Conservation (phyloP, 92 coral and sea anemone species). For the Epizoanthus stellaris region DNA sequence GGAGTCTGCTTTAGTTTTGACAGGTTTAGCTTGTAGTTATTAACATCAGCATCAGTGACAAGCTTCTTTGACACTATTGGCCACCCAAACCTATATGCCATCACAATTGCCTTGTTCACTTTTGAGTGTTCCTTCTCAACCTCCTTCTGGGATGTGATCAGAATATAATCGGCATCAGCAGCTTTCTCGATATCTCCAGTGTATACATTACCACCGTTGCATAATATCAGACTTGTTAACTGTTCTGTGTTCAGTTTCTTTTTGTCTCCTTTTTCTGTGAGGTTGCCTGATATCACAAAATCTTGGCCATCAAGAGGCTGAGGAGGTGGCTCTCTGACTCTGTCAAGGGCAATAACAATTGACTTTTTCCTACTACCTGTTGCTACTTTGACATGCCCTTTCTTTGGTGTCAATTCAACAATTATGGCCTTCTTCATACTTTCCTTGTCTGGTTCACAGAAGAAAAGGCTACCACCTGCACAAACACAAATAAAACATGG, state of each 20-base stretch:
- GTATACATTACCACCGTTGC: no score
- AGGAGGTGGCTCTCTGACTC: neutral
- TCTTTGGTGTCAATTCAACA: no score
- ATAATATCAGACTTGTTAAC: slow-evolving; percentile 8
- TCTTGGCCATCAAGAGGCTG: slow-evolving; percentile 40
- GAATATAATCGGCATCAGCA: slow-evolving; percentile 26
- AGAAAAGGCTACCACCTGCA: no score
- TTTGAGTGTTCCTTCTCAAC: slow-evolving; percentile 35
- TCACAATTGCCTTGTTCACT: slow-evolving; percentile 38
- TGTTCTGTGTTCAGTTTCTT: slow-evolving; percentile 34
- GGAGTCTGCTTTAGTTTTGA: slow-evolving; percentile 17
- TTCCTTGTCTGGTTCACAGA: no score
- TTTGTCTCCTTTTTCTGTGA: slow-evolving; percentile 25
- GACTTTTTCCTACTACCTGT: no score
- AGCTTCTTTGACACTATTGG: slow-evolving; percentile 13
- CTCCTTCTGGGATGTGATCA: slow-evolving; percentile 40
- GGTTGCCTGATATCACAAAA: slow-evolving; percentile 38
- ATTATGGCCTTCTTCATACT: no score
- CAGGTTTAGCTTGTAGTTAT: neutral
- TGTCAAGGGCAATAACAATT: no score
- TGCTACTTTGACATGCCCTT: no score
- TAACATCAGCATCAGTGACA: slow-evolving; percentile 18
- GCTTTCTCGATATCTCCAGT: slow-evolving; percentile 29
- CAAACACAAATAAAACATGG: no score
- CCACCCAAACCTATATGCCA: slow-evolving; percentile 40